These are phyloP conservation scores for Elymnias hypermnestra DNA, from an alignment of 1,140 invertebrate genomes.

Conservation along the genomic window DNA sequence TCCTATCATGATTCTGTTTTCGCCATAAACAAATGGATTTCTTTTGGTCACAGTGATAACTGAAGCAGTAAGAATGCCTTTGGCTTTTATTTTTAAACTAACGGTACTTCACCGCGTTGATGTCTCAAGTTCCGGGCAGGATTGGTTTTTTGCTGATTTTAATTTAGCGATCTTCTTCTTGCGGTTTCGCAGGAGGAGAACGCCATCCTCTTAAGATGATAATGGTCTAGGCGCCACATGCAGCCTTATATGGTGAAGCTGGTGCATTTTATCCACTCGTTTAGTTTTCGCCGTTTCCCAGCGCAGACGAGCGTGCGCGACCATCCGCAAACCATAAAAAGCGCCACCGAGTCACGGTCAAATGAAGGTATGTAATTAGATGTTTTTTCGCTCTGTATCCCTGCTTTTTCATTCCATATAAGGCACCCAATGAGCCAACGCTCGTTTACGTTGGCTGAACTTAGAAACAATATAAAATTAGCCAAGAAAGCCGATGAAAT, in stretches of 20 bases:
- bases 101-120: too few relatives aligned
- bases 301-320: slow-evolving; percentile 9
- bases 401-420: slow-evolving; percentile 51
- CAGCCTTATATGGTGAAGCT: slow-evolving; percentile 20
- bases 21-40: too few relatives aligned
- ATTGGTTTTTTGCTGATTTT: too few relatives aligned
- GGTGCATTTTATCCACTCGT: background rate
- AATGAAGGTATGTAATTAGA: slow-evolving; percentile 71
- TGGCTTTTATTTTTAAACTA: too few relatives aligned
- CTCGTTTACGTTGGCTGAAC: slow-evolving; percentile 52
- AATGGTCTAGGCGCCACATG: slow-evolving; percentile 3
- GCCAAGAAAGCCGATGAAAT: background rate
- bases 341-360: slow-evolving; percentile 52
- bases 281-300: slow-evolving; percentile 23
- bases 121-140: too few relatives aligned
- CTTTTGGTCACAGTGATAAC: too few relatives aligned
- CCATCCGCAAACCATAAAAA: slow-evolving; percentile 53
- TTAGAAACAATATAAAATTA: slow-evolving; percentile 36
- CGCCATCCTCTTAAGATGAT: too few relatives aligned
- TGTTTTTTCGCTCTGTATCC: slow-evolving; percentile 45
- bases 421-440: slow-evolving; percentile 42
- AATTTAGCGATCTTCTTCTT: too few relatives aligned
- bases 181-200: too few relatives aligned
- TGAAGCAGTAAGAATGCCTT: too few relatives aligned
- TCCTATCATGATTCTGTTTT: too few relatives aligned